Evolutionary conservation across 64 coral and sea anemone genomes (phyloP), one percentile per base, ranked within the genome.

Genomic region (Pocillopora damicornis): DNA sequence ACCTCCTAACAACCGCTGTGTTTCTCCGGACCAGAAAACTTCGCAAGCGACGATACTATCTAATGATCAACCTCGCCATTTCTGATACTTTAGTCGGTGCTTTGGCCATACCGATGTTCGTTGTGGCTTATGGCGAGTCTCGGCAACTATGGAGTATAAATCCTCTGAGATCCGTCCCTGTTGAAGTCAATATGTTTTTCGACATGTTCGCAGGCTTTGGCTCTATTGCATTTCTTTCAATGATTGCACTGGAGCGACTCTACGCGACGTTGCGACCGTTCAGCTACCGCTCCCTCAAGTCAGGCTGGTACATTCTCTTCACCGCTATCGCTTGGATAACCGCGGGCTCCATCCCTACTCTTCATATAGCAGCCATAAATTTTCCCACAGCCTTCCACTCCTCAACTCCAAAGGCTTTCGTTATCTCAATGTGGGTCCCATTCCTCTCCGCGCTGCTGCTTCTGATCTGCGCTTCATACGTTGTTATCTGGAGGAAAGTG

Each of bases 201-300:
- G 76, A 79, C 76, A 79, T 79, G 76, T 79, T 79, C 4, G 9
- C 76, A 60, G 76, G 76, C 1, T 79, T 79, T n/a, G 76, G 51
- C 56, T 79, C 76, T 8, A 59, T 79, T 22, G 18, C 56, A 0
- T 79, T 79, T 14, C 76, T 79, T 5, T 1, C 76, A 4, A 79
- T 79, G 76, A 79, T 79, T 9, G 18, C 76, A 11, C 13, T 79
- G 57, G 76, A 79, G 20, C 76, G 76, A 57, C 76, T 79, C 51
- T 79, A 79, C 22, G 76, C 76, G 1, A 79, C 76, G 10, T 3
- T 79, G 51, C 57, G 76, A 10, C 76, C 76, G 9, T 79, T 79
- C n/a, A 79, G 2, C 57, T 79, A 79, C 20, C 76, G 76, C 51
- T 51, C 76, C 18, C 76, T 79, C 17, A 79, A 79, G 51, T 79